Conservation (phyloP, 2,797 vertebrate genomes). For the Emys orbicularis region DNA sequence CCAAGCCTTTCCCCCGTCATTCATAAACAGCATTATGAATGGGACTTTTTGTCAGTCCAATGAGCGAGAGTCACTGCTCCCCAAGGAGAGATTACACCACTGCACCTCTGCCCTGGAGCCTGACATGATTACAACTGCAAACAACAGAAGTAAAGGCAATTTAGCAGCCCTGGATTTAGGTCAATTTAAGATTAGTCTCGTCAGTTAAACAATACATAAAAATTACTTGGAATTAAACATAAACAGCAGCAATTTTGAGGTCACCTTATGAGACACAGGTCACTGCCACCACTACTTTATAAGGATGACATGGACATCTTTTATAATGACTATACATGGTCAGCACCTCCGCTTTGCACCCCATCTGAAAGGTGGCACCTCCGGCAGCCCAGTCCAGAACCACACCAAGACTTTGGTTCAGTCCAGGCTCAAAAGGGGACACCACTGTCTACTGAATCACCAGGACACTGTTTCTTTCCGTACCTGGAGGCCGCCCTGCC, state of each 20-base stretch:
- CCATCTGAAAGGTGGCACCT: background rate
- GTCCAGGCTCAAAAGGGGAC: background rate
- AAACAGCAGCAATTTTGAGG: background rate
- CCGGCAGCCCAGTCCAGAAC: background rate
- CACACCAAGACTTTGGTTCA: background rate
- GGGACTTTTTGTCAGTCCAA: background rate
- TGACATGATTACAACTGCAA: background rate
- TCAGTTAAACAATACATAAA: background rate
- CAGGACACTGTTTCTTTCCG: background rate
- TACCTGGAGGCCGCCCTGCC: background rate
- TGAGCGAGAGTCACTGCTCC: fast-evolving
- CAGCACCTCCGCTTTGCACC: background rate
- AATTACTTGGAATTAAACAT: background rate
- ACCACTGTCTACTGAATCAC: background rate
- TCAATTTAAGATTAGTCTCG: background rate
- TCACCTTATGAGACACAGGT: background rate
- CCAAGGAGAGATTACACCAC: background rate
- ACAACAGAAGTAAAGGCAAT: background rate
- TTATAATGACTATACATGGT: background rate
- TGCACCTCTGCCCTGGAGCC: background rate
- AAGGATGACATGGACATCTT: background rate
- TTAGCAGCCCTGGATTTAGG: fast-evolving
- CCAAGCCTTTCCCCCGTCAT: background rate
- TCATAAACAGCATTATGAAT: background rate
- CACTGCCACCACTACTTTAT: background rate